Conservation (phyloP, 2,113 vertebrate genomes). For the Indicator maculatus region DNA sequence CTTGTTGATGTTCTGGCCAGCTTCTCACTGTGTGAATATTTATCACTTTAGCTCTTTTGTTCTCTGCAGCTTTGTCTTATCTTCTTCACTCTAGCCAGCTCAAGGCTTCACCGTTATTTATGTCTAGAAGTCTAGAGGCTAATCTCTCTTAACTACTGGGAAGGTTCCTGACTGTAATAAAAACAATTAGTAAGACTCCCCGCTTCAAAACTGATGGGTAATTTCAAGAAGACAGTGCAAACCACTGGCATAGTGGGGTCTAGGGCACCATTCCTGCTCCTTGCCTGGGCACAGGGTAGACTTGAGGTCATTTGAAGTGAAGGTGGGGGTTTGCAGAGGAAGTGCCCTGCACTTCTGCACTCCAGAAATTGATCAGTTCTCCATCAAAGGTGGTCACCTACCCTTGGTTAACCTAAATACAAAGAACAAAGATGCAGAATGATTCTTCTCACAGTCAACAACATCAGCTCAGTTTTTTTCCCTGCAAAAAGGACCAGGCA, state of each 20-base stretch:
- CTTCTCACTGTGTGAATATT: no score
- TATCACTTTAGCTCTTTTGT: no score
- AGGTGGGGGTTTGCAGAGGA: not conserved
- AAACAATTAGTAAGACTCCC: no score
- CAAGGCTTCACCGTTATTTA: no score
- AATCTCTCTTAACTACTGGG: no score
- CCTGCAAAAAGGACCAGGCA: not conserved
- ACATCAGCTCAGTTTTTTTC: not conserved
- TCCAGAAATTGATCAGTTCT: not conserved
- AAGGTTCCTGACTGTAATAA: no score
- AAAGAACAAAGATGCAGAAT: not conserved
- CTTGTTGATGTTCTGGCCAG: no score
- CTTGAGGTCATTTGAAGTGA: not conserved
- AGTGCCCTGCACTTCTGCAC: not conserved
- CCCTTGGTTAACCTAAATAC: not conserved
- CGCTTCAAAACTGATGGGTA: not conserved
- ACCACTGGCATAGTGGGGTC: not conserved
- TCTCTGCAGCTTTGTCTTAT: no score
- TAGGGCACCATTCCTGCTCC: not conserved
- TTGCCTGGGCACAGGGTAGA: accelerated
- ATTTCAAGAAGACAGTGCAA: not conserved
- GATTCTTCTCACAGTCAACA: not conserved
- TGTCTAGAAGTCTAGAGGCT: no score
- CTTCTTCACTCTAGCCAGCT: no score
- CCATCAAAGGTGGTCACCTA: not conserved